These are phyloP conservation scores for Zootermopsis nevadensis DNA, from an alignment of 2,888 invertebrate species.

Conservation along the genomic window DNA sequence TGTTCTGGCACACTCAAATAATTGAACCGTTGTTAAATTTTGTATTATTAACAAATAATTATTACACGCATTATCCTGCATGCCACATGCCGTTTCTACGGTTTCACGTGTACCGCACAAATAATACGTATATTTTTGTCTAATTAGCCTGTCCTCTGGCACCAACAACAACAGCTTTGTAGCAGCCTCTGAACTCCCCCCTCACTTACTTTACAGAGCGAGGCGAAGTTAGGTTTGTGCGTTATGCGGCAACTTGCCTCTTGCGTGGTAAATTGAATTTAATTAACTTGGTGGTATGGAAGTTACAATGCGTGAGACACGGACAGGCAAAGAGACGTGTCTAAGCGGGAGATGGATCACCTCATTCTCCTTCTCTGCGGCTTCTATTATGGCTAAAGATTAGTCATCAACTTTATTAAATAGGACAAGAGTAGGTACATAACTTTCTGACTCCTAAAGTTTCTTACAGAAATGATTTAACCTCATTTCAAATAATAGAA, in stretches of 20 bases:
- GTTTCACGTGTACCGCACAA: no score
- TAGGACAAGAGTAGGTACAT: neutral
- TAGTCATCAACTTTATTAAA: conserved; percentile 5
- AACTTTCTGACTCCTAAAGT: neutral
- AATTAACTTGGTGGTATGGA: neutral
- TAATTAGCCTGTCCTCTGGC: no score
- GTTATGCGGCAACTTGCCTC: neutral
- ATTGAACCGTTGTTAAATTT: no score
- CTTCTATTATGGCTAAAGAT: conserved; percentile 6
- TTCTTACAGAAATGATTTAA: neutral
- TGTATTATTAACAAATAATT: no score
- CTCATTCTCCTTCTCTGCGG: neutral
- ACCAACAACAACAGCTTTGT: no score
- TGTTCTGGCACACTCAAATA: no score
- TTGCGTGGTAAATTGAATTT: conserved; percentile 16
- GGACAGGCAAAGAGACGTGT: neutral
- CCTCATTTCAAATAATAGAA: no score
- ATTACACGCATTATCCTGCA: no score
- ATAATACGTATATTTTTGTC: no score
- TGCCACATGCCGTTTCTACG: no score
- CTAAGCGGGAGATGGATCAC: conserved; percentile 6
- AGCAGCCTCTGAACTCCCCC: neutral
- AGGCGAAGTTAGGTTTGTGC: neutral
- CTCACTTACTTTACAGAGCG: neutral
- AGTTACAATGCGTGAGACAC: neutral